Percentiles rank a stretch among this genome's conserved stretches.
Conservation (phyloP, 2,113 vertebrate species). For the Scomber japonicus region DNA sequence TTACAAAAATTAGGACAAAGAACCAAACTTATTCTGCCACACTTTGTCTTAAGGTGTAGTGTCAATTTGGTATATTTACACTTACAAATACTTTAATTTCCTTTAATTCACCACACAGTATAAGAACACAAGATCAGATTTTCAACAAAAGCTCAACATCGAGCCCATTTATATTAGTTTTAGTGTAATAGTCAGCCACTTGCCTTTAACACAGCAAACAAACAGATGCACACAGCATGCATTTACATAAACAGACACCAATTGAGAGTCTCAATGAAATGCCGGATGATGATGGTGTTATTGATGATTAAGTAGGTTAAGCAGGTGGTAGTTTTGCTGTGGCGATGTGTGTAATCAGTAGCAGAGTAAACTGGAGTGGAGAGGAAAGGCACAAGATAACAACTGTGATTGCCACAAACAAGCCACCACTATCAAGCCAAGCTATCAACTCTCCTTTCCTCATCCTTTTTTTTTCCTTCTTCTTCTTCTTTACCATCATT, state of each 20-base stretch:
- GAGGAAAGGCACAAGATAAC: conserved; percentile 24
- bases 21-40: not conserved
- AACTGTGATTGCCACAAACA: conserved; percentile 54
- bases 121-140: not conserved
- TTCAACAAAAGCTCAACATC: not conserved
- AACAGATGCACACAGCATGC: not conserved
- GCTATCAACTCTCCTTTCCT: not conserved
- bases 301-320: conserved; percentile 10
- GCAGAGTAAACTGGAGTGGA: conserved; percentile 15
- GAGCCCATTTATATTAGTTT: not conserved
- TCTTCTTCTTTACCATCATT: not conserved
- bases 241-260: conserved; percentile 1
- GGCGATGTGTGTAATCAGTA: conserved; percentile 52
- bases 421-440: not conserved
- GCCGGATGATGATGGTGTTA: not conserved
- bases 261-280: not conserved
- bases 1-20: not conserved
- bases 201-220: not conserved
- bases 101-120: not conserved
- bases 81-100: not conserved
- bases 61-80: not conserved
- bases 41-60: not conserved
- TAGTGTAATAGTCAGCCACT: not conserved
- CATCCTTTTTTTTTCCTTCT: no score
- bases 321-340: conserved; percentile 39